Percentiles rank a stretch among this genome's conserved stretches.
These are phyloP conservation scores for Hirtodrosophila cameraria DNA, from an alignment of 2,888 invertebrate species.

Conservation along the genomic window DNA sequence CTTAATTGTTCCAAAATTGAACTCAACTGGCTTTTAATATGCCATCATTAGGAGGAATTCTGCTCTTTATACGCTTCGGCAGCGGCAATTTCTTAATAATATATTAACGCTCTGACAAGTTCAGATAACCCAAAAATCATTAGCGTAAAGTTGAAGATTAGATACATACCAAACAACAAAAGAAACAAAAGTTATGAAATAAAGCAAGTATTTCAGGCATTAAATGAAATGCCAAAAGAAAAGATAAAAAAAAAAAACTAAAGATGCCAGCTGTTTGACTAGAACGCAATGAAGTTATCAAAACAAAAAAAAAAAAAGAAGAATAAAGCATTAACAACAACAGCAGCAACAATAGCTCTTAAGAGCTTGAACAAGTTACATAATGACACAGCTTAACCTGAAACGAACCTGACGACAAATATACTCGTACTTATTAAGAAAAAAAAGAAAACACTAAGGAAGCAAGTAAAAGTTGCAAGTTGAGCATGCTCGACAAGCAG, in stretches of 20 bases:
- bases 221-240: slow-evolving; percentile 15
- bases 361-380: slow-evolving; percentile 33
- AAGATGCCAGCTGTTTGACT: background rate
- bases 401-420: slow-evolving; percentile 20
- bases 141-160: slow-evolving; percentile 22
- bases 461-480: no score
- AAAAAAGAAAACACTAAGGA: no score
- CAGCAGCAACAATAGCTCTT: slow-evolving; percentile 6
- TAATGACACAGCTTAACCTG: slow-evolving; percentile 43
- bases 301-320: background rate
- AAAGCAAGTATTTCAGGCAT: slow-evolving; percentile 37
- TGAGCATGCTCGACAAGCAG: no score
- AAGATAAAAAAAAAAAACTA: background rate
- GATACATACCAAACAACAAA: slow-evolving; percentile 3
- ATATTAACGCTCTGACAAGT: slow-evolving; percentile 56
- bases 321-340: slow-evolving; percentile 1
- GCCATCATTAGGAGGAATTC: slow-evolving; percentile 44
- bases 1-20: slow-evolving; percentile 40
- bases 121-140: slow-evolving; percentile 30
- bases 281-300: slow-evolving; percentile 28
- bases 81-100: slow-evolving; percentile 37
- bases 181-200: slow-evolving; percentile 12
- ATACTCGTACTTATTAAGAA: no score
- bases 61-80: slow-evolving; percentile 55
- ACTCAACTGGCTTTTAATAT: slow-evolving; percentile 34